These are phyloP conservation scores for Porites lobata DNA, from an alignment of 92 coral and sea anemone species.

Conservation along the genomic window DNA sequence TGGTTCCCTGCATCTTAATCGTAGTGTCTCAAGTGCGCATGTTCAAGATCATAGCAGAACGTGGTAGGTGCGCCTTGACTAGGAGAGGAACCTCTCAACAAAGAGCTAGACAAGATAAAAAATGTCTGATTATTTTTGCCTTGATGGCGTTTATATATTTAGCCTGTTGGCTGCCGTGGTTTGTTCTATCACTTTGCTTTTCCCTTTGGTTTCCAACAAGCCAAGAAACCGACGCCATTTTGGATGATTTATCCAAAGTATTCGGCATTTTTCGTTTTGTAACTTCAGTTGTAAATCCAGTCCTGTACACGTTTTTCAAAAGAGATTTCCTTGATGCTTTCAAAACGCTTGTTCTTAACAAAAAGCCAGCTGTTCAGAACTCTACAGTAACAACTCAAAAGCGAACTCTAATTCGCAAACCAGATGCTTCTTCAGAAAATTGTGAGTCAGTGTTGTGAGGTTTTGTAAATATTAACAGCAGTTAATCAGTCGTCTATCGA, in stretches of 20 bases:
- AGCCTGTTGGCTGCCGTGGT: constrained; percentile 82
- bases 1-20: constrained; percentile 77
- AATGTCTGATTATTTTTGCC: constrained; percentile 63
- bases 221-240: not conserved
- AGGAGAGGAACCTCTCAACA: not conserved
- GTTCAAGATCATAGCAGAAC: constrained; percentile 53
- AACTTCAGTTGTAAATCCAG: constrained; percentile 62
- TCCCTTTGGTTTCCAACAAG: constrained; percentile 38
- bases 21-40: constrained; percentile 63
- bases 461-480: no score
- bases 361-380: not conserved
- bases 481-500: no score
- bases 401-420: not conserved
- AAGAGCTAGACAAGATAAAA: constrained; percentile 39
- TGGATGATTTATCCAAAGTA: not conserved
- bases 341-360: constrained; percentile 11
- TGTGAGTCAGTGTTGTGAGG: no score
- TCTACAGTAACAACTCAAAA: not conserved
- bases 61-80: constrained; percentile 1
- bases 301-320: constrained; percentile 72
- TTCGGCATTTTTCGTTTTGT: constrained; percentile 58
- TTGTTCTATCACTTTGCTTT: constrained; percentile 41
- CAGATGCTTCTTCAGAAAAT: not conserved
- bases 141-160: constrained; percentile 69
- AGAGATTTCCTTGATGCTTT: constrained; percentile 58